Evolutionary conservation across 2,888 invertebrate genomes (phyloP), one percentile per base, ranked within the genome.

Genomic region (Sycophila texana): DNA sequence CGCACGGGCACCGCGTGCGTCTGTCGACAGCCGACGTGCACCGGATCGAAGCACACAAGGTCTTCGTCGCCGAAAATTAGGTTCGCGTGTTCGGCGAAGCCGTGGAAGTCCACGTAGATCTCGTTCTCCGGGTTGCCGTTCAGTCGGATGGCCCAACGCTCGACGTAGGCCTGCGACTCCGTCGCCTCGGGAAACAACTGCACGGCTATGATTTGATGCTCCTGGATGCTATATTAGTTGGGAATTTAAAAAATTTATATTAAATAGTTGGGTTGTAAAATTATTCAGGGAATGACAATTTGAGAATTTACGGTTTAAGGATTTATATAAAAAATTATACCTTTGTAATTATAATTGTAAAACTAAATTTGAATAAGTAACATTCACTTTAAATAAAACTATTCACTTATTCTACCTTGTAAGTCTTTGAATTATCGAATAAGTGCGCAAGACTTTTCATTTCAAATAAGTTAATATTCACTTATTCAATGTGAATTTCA

Each of bases 121-220:
- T 86, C 87, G 66, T 88, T 86, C 16, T 89, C 85, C 4, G 83
- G 76, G 74, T 87, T 86, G 3, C 90, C 91, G 81, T 92, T 92
- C 65, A 92, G 86, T 75, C 89, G 86, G 30, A 92, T 74, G 1
- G 86, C 83, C 92, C 92, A 92, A 60, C 89, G 86, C 85, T 92
- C 92, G 0, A 87, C 79, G 81, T 91, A 91, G 2, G 87, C 82
- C 20, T 85, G 85, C 74, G 89, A 84, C 16, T 84, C 78, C 2
- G 82, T 79, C 1, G 74, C 60, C 63, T 85, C 86, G 2, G 91
- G 87, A 78, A 86, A 85, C 77, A 92, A 85, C 80, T 90, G 88
- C 0, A 91, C 88, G 0, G 86, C 86, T 14, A 92, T 85, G 47
- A 92, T 87, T 79, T 90, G 90, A 81, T 87, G 88, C 66, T 87